Base-by-base conservation (phyloP, 2,113 vertebrate genomes). In the Dissostichus mawsoni region DNA sequence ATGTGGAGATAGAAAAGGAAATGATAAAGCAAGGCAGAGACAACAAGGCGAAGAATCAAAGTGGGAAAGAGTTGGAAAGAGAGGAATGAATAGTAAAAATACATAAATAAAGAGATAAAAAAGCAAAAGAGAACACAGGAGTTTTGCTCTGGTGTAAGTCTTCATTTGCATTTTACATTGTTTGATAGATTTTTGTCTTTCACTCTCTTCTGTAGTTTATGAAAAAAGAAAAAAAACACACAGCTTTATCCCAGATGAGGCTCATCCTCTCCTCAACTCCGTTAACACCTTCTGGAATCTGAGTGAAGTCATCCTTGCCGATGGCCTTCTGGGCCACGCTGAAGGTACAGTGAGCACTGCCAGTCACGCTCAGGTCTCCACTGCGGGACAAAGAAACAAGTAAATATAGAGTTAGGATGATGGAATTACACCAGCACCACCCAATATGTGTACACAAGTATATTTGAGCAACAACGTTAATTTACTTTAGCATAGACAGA, bases 291-390 rank as follows among this genome's bases (percentile, higher is more conserved):
- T 99, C 98, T 0, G 98, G 98, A 82, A 99, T 99, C 1, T 95
- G 96, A 0, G 97, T 99, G 94, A 99, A 99, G 91, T 99, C 97
- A 75, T 99, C 98, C 87, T 99, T 99, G n/a, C 98, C 98, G 0
- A 99, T 96, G 4, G 98, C 98, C 87, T 99, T 99, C 96, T 99
- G 98, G 0, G 98, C 97, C 0, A 98, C 98, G 64, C 97, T 98
- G 94, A 99, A 99, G 7, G 98, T 98, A 76, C 97, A 98, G 89
- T 99, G 98, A 85, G 97, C 97, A 1, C 98, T 99, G 77, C 98
- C 98, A 0, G 96, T 96, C 64, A 99, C 96, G 41, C 97, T 98
- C 87, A 99, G 94, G 89, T 99, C 98, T 72, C 98, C 98, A 4
- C 98, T 99, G 89, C 2, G 50, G 59, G 48, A 23, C 12, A 53